These are phyloP conservation scores for Tenrec ecaudatus DNA, from an alignment of 2,113 vertebrate species.

Conservation along the genomic window DNA sequence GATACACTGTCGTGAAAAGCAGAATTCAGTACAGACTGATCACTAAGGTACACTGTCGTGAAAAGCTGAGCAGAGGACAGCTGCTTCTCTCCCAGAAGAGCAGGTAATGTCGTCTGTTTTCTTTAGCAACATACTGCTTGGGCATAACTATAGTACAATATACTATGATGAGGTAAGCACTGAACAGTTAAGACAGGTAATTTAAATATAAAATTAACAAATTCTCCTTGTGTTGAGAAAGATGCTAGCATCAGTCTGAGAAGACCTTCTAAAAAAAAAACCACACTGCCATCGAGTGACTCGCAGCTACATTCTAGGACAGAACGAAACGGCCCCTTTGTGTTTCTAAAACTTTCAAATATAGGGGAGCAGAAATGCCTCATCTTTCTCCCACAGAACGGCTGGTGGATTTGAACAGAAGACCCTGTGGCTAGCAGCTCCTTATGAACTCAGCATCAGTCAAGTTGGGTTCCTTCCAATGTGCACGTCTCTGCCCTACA, in stretches of 20 bases:
- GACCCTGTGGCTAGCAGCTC: too few relatives aligned
- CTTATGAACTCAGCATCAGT: background rate
- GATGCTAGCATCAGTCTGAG: background rate
- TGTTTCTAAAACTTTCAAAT: too few relatives aligned
- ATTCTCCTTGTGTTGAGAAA: background rate
- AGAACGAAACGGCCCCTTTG: too few relatives aligned
- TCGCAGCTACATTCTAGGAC: too few relatives aligned
- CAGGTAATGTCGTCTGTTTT: background rate
- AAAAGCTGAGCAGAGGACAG: background rate
- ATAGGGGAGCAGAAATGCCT: too few relatives aligned
- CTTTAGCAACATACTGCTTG: background rate
- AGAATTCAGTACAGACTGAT: background rate
- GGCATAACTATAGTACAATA: background rate
- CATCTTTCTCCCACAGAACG: too few relatives aligned
- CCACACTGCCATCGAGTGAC: too few relatives aligned
- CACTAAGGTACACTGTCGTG: background rate
- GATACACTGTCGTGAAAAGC: background rate
- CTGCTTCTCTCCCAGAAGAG: constrained; percentile 1
- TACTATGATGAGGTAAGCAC: background rate
- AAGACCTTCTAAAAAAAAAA: background rate
- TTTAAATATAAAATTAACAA: constrained; percentile 34
- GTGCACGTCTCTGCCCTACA: background rate
- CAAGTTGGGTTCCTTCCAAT: background rate
- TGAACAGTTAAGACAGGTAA: background rate
- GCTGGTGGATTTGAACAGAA: too few relatives aligned